Evolutionary conservation across 2,797 vertebrate species (phyloP).

Genomic region (Parambassis ranga): DNA sequence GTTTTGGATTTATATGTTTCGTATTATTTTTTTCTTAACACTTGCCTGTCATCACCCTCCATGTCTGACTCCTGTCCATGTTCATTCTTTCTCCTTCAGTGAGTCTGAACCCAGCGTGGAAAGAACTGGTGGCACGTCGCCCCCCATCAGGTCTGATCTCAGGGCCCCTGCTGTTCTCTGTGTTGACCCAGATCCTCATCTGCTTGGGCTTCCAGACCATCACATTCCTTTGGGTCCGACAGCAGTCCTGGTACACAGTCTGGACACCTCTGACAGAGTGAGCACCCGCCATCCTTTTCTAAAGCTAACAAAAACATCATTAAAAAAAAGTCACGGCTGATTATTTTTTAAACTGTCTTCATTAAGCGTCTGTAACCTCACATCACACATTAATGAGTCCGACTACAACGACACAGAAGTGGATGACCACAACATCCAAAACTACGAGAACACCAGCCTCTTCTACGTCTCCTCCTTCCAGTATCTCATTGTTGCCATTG

Average conservation of each 20-base stretch:
- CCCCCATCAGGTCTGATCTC: constrained; percentile 97
- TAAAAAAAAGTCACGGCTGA: too few relatives aligned
- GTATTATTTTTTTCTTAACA: background rate
- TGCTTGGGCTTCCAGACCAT: constrained; percentile 90
- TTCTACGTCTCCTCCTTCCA: constrained; percentile 98
- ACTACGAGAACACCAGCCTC: constrained; percentile 95
- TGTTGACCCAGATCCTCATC: constrained; percentile 94
- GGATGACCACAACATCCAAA: constrained; percentile 89
- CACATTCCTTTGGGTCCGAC: constrained; percentile 89
- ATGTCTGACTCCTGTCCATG: background rate
- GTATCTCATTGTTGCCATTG: constrained; percentile 95
- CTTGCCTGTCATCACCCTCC: background rate
- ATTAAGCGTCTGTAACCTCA: constrained; percentile 83
- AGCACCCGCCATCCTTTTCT: constrained; percentile 64
- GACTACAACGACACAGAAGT: constrained; percentile 74
- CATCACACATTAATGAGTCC: constrained; percentile 54
- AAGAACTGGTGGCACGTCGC: constrained; percentile 89
- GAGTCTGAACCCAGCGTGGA: constrained; percentile 98
- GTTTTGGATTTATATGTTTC: background rate
- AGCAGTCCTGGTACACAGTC: constrained; percentile 87
- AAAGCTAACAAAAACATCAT: too few relatives aligned
- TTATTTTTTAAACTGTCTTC: too few relatives aligned
- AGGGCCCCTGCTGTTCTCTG: constrained; percentile 90
- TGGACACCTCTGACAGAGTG: constrained; percentile 85
- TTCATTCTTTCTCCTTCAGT: constrained; percentile 72